Evolutionary conservation across 1,140 invertebrate species (phyloP).

Genomic region (Choristoneura fumiferana): DNA sequence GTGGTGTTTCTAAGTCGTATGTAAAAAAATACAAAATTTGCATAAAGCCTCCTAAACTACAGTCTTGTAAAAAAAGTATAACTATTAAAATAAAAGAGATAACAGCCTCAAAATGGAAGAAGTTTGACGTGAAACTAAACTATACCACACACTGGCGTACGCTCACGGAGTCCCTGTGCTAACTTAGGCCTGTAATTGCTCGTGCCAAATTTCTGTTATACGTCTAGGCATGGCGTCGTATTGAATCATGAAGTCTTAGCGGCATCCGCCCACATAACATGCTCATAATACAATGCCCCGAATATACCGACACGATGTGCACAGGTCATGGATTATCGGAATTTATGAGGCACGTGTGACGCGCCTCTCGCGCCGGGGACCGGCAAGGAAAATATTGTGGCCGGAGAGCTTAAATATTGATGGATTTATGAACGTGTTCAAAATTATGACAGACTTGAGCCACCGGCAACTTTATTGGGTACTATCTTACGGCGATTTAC

Average conservation of each 20-base stretch:
- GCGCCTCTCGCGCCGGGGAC: slow-evolving; percentile 52
- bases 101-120: too few relatives aligned
- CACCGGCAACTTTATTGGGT: slow-evolving; percentile 73
- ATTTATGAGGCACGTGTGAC: slow-evolving; percentile 74
- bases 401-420: slow-evolving; percentile 72
- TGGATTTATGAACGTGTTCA: slow-evolving; percentile 75
- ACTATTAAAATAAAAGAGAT: too few relatives aligned
- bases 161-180: not conserved
- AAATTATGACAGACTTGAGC: slow-evolving; percentile 72
- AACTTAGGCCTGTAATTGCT: not conserved
- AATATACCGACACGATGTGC: slow-evolving; percentile 59
- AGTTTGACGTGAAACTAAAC: not conserved
- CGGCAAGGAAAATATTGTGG: slow-evolving; percentile 72
- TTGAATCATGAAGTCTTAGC: slow-evolving; percentile 71
- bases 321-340: slow-evolving; percentile 67
- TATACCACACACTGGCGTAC: not conserved
- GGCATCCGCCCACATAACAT: slow-evolving; percentile 63
- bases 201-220: slow-evolving; percentile 11
- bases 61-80: too few relatives aligned
- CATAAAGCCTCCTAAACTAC: too few relatives aligned
- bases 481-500: slow-evolving; percentile 68
- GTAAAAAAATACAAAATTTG: too few relatives aligned
- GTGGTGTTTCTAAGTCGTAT: too few relatives aligned
- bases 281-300: slow-evolving; percentile 69
- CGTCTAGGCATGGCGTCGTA: slow-evolving; percentile 6